These are phyloP conservation scores for Scrobipalpa costella DNA, from an alignment of 2,888 invertebrate genomes.

Conservation along the genomic window DNA sequence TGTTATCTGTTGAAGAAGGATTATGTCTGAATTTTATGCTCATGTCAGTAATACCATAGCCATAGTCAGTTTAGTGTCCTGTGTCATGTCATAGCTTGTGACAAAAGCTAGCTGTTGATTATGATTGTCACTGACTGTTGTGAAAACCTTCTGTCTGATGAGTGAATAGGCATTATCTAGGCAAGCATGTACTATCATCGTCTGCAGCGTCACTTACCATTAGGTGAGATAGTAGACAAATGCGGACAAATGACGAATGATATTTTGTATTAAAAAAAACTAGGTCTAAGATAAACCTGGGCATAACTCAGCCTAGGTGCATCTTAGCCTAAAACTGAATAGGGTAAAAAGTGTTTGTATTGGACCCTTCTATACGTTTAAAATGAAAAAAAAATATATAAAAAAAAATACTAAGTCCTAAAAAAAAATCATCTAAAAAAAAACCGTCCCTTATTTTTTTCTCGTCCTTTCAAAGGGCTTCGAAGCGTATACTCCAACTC, in stretches of 20 bases:
- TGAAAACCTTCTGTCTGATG: constrained; percentile 3
- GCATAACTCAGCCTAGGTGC: no score
- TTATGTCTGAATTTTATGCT: constrained; percentile 3
- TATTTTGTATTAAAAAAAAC: no score
- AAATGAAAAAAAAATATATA: background rate
- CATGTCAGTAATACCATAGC: constrained; percentile 7
- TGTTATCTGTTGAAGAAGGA: background rate
- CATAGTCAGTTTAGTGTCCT: constrained; percentile 1
- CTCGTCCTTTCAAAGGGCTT: constrained; percentile 5
- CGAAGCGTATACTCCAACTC: constrained; percentile 3
- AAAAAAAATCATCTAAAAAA: constrained; percentile 4
- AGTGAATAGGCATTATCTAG: no score
- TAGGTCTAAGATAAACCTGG: no score
- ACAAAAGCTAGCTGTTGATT: constrained; percentile 2
- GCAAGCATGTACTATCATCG: constrained; percentile 1
- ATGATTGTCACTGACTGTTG: constrained; percentile 3
- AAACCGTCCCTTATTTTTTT: background rate
- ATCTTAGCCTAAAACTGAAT: no score
- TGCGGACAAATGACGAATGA: no score
- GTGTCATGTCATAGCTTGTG: constrained; percentile 7
- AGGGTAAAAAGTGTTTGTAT: constrained; percentile 7
- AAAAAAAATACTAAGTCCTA: background rate
- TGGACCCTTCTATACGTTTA: constrained; percentile 2
- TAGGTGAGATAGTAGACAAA: constrained; percentile 5
- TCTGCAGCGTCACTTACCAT: constrained; percentile 1